Percentiles rank a stretch among this genome's conserved stretches.
These are phyloP conservation scores for Halcyon badia DNA, from an alignment of 2,797 vertebrate genomes.

Conservation along the genomic window DNA sequence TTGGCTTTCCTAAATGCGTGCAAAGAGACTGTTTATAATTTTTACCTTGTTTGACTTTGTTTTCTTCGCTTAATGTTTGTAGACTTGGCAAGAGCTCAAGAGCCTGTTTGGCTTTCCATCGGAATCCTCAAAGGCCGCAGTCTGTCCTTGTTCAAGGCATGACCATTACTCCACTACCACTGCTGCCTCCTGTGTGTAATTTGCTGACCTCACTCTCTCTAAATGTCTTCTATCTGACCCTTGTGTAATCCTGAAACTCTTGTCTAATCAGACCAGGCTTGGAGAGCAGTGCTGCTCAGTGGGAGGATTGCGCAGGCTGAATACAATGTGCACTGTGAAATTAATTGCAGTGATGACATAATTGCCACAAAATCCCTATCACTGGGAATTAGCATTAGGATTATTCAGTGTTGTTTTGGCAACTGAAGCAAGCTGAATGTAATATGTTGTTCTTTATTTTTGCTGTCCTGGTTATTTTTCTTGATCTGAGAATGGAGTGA, in stretches of 20 bases:
- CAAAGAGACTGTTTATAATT: not conserved
- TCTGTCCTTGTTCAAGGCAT: not conserved
- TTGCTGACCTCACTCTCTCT: not conserved
- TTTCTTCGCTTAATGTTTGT: not conserved
- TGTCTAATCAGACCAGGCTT: not conserved
- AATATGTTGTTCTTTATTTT: not conserved
- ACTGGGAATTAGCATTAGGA: not conserved
- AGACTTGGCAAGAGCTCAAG: not conserved
- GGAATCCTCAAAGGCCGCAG: not conserved
- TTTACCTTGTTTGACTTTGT: not conserved
- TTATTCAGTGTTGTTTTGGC: not conserved
- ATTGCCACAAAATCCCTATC: not conserved
- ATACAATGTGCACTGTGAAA: not conserved
- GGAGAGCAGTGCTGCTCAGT: not conserved
- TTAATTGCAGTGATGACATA: not conserved
- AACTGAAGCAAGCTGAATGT: not conserved
- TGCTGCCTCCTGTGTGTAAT: not conserved
- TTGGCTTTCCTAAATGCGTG: not conserved
- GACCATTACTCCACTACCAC: not conserved
- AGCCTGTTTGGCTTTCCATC: not conserved
- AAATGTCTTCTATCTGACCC: not conserved
- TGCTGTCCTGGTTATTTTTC: not conserved
- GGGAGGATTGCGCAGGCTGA: not conserved
- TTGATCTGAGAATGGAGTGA: not conserved
- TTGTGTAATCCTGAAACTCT: not conserved